Evolutionary conservation across 2,797 vertebrate species (phyloP).

Genomic region (Todus mexicanus): DNA sequence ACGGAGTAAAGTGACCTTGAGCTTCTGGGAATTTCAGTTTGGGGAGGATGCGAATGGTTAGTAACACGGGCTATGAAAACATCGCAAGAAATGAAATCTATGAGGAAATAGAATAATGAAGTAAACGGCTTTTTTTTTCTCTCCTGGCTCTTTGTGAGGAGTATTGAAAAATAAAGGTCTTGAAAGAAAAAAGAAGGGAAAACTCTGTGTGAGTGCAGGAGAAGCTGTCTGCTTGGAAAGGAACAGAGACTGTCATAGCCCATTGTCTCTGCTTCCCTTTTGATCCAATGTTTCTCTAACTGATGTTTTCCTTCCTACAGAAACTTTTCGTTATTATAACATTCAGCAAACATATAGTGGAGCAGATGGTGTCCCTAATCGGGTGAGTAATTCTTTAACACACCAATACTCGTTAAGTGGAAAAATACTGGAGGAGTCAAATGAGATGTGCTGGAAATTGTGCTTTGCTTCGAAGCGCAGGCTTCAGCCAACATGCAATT

Average conservation of each 20-base stretch:
- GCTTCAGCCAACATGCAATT: not conserved
- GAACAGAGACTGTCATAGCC: not conserved
- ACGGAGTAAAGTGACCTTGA: constrained; percentile 27
- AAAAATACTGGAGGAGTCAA: constrained; percentile 31
- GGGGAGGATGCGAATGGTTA: constrained; percentile 26
- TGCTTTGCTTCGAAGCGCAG: not conserved
- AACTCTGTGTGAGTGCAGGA: not conserved
- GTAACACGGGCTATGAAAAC: constrained; percentile 22
- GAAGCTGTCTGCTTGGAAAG: not conserved
- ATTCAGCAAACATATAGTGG: constrained; percentile 91
- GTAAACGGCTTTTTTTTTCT: not conserved
- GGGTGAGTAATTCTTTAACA: constrained; percentile 86
- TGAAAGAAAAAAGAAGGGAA: not conserved
- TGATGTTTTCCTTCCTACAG: constrained; percentile 78
- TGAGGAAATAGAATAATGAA: not conserved
- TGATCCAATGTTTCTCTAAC: constrained; percentile 28
- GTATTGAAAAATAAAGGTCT: not conserved
- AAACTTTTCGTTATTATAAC: constrained; percentile 93
- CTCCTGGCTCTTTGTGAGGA: not conserved
- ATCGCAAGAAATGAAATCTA: not conserved
- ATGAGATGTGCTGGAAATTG: not conserved
- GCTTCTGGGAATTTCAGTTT: constrained; percentile 33
- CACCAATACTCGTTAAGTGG: constrained; percentile 41
- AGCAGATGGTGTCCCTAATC: constrained; percentile 92
- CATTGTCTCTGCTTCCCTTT: not conserved